These are phyloP conservation scores for Rhinogobius similis DNA, from an alignment of 2,113 vertebrate species.

Conservation along the genomic window DNA sequence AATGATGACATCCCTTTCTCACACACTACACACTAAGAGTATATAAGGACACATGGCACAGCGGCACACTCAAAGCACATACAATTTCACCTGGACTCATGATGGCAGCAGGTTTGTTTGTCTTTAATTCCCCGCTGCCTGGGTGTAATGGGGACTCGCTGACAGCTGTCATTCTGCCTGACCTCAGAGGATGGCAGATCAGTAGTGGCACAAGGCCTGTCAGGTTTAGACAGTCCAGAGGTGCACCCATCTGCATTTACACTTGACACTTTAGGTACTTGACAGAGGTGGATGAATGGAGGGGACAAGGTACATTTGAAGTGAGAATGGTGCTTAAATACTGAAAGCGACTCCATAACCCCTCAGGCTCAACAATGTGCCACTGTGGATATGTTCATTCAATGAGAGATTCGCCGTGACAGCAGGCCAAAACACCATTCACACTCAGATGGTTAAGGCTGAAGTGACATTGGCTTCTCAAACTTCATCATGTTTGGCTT, in stretches of 20 bases:
- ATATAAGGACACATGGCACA: slow-evolving; percentile 43
- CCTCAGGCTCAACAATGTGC: slow-evolving; percentile 68
- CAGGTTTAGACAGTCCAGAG: slow-evolving; percentile 58
- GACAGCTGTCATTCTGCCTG: slow-evolving; percentile 81
- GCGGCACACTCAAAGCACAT: slow-evolving; percentile 32
- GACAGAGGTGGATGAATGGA: not conserved
- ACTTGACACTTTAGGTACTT: slow-evolving; percentile 6
- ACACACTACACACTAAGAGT: slow-evolving; percentile 36
- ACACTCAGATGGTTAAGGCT: slow-evolving; percentile 50
- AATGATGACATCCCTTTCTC: slow-evolving; percentile 36
- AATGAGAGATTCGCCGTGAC: slow-evolving; percentile 71
- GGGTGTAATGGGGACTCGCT: slow-evolving; percentile 73
- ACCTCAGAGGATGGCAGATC: slow-evolving; percentile 72
- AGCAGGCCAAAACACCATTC: slow-evolving; percentile 72
- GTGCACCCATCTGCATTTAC: slow-evolving; percentile 20
- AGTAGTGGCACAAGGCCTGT: slow-evolving; percentile 76
- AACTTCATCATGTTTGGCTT: not conserved
- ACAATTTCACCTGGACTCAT: slow-evolving; percentile 59
- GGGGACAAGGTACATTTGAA: slow-evolving; percentile 45
- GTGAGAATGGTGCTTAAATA: slow-evolving; percentile 72
- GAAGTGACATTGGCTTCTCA: slow-evolving; percentile 63
- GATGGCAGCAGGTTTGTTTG: slow-evolving; percentile 76
- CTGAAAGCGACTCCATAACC: slow-evolving; percentile 58
- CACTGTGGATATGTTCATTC: slow-evolving; percentile 68
- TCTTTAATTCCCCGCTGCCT: slow-evolving; percentile 76